Evolutionary conservation across 2,113 vertebrate genomes (phyloP), one percentile per base, ranked within the genome.

Genomic region (Hylia prasina): DNA sequence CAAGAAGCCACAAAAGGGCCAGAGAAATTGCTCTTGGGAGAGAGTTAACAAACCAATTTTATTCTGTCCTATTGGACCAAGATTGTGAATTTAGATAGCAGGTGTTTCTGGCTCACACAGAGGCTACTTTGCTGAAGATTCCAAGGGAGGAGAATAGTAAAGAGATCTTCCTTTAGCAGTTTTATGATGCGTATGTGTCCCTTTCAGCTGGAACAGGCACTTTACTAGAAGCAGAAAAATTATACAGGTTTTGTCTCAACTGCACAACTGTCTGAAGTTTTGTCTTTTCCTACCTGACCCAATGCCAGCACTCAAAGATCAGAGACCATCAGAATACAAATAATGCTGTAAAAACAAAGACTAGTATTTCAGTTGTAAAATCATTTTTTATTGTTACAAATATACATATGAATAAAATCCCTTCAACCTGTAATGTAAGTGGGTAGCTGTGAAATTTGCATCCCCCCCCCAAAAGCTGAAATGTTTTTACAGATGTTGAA

Each of bases 351-450:
- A 93, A 91, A 95, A 72, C 3, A 13, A 54, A 73, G 47, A 92
- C 71, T 22, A 78, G 25, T 50, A 80, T 90, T 94, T 94, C 97
- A 97, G 96, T 97, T 99, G 98, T 98, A 99, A 99, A 99, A 99
- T 98, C 96, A 98, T 99, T 95, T 89, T 97, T 99, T 99, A 99
- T 99, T 98, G 98, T 96, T 98, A 98, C 98, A 99, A 99, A 98
- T 98, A 98, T 98, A 98, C 98, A 98, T 98, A 98, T 98, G 97
- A 98, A 98, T 98, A 98, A 98, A 98, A 98, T 98, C 96, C 97
- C 94, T 96, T 98, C 98, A 94, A 98, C 96, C 95, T 97, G 97
- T 97, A 97, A 97, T 95, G 96, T 94, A 97, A 97, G 95, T 94
- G 97, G 96, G 93, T 97, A 97, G 95, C 94, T 71, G 66, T 97